Base-by-base conservation (phyloP, 2,888 invertebrate genomes). In the Galerucella pusilla region DNA sequence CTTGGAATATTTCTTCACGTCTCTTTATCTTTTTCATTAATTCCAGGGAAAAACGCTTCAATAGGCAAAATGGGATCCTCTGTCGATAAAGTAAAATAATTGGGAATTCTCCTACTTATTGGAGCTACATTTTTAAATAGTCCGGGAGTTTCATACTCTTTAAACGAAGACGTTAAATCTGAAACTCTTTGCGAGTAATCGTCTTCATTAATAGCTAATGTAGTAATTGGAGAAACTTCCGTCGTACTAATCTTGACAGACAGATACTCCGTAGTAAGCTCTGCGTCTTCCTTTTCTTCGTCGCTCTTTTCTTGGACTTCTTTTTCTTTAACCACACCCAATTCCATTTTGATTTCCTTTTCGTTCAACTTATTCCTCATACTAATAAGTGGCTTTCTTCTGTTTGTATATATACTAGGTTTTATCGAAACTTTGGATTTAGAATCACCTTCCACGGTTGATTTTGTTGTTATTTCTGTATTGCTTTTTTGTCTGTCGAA, bases 61-160 rank as follows among this genome's bases (percentile, higher is more conserved):
- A 95, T 93, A 0, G 95, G 94, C 68, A 95, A 88, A 70, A 94
- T 94, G 0, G 94, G 94, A 84, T 94, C 94, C 79, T 94, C 94
- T 0, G 94, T 94, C 1, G 93, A 92, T 86, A 94, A 91, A 28
- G 93, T 93, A 80, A 94, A 93, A 82, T 93, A 92, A 81, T 90
- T 91, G 4, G 92, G 91, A 82, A 93, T 91, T 80, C 91, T 88
- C 78, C 93, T 89, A 80, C 91, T 92, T 71, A 89, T 89, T 0
- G 90, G 88, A 1, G 92, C 90, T 0, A 93, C 91, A 0, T 92
- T 91, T 85, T 93, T 93, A 84, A 93, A 93, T 88, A 92, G 89
- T 3, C 93, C 93, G 0, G 93, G 92, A n/a, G 91, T 92, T 80
- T 92, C 91, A 83, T 93, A 93, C 74, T 93, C 91, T 79, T 93